Evolutionary conservation across 2,113 vertebrate genomes (phyloP), one percentile per base, ranked within the genome.

Genomic region (Damaliscus lunatus): DNA sequence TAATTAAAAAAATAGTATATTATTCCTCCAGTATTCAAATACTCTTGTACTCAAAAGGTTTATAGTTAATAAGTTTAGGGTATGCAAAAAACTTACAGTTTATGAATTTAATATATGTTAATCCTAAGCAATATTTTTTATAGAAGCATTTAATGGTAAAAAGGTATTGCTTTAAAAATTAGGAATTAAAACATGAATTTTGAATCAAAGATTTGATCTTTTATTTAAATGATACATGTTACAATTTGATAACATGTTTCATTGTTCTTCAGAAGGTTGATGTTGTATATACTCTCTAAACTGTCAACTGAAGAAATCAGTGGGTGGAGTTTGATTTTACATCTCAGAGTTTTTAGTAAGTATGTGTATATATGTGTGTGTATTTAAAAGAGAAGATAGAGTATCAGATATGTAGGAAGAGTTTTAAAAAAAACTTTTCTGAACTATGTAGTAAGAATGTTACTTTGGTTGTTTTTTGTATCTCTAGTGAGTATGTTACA

Each of bases 181-280:
- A 87, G 21, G 15, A 85, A 53, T 90, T 91, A 55, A 90, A 89
- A 60, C 95, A 59, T 81, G 52, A 92, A 67, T 85, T 33, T 31
- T 62, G 90, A 50, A n/a, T 83, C 57, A 85, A 88, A 71, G 40
- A 80, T 31, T 87, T 23, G 77, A 17, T 93, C 15, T 60, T 80
- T 82, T 89, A 74, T 84, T 95, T 97, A 40, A 97, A 55, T 19
- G 46, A 55, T 94, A n/a, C 11, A 33, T 40, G 25, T 91, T 98
- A 90, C 85, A 94, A 88, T 93, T 95, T 52, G 67, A n/a, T 96
- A 92, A 88, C n/a, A 25, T 88, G 77, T 96, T 97, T 84, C 19
- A 43, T 77, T 21, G 84, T 95, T 94, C 16, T 88, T 93, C 77
- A 89, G 59, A 71, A 94, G 95, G 40, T 83, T 91, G 59, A n/a